These are phyloP conservation scores for Echinarachnius parma DNA, from an alignment of 53 echinoderm and acorn worm species.

Conservation along the genomic window DNA sequence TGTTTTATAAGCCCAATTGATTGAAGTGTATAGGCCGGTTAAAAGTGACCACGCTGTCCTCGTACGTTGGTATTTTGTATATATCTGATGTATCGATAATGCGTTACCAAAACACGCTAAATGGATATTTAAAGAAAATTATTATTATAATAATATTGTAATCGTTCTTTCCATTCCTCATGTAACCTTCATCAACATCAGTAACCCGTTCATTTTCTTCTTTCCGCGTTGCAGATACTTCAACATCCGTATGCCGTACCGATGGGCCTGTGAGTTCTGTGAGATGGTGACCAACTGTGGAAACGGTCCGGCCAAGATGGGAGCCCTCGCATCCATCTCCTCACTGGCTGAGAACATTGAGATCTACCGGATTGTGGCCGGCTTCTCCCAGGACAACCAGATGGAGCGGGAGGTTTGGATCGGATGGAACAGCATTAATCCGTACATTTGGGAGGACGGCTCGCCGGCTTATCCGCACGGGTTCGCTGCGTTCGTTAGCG, in stretches of 20 bases:
- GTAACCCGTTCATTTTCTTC: too few relatives aligned
- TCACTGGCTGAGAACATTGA: constrained; percentile 32
- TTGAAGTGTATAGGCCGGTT: too few relatives aligned
- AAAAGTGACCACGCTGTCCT: too few relatives aligned
- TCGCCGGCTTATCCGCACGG: constrained; percentile 21
- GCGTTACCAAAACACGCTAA: too few relatives aligned
- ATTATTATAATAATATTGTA: too few relatives aligned
- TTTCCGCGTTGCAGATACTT: constrained; percentile 34
- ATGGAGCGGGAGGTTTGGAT: constrained; percentile 54
- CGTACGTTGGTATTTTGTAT: too few relatives aligned
- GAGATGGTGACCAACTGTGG: constrained; percentile 42
- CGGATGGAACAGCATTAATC: constrained; percentile 36
- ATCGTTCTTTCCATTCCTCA: too few relatives aligned
- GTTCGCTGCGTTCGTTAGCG: constrained; percentile 45
- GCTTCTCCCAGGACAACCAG: constrained; percentile 38
- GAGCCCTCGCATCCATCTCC: constrained; percentile 2
- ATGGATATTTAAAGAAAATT: too few relatives aligned
- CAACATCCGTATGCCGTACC: constrained; percentile 18
- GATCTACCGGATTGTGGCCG: constrained; percentile 17
- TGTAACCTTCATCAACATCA: too few relatives aligned
- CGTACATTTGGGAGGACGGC: constrained; percentile 52
- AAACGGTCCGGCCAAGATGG: constrained; percentile 36
- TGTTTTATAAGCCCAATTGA: too few relatives aligned
- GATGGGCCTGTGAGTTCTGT: constrained; percentile 33
- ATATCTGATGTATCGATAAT: too few relatives aligned